A percentile compares a stretch with the other conserved stretches of the same genome.
Evolutionary conservation across 2,797 vertebrate species (phyloP).

Genomic region (Gadopsis bispinosus): DNA sequence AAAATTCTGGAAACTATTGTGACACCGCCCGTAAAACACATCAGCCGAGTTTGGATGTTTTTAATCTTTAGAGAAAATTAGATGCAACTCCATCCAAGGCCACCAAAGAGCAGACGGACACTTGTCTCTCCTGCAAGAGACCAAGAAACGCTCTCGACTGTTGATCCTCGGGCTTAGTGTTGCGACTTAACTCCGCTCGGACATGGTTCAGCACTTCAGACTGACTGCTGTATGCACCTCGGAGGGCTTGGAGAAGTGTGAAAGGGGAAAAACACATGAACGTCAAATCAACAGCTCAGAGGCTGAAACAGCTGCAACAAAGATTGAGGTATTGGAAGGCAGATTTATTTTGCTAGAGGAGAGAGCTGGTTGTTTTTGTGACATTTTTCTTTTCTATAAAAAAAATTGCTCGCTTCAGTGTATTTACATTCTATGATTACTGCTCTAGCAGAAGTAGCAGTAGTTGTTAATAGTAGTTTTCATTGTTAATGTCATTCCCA

Average conservation of each 20-base stretch:
- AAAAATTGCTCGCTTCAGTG: background rate
- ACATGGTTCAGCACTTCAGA: constrained; percentile 70
- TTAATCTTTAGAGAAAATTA: constrained; percentile 32
- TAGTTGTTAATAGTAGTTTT: background rate
- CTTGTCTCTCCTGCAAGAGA: constrained; percentile 27
- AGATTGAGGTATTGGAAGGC: background rate
- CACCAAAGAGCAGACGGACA: constrained; percentile 53
- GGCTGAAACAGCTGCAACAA: constrained; percentile 3
- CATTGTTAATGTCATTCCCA: background rate
- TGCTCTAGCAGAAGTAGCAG: background rate
- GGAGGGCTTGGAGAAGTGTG: constrained; percentile 21
- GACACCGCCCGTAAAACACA: background rate
- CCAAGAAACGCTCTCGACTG: constrained; percentile 46
- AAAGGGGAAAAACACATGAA: constrained; percentile 23
- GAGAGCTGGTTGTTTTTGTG: background rate
- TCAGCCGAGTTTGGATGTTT: constrained; percentile 13
- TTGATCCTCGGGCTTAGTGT: constrained; percentile 34
- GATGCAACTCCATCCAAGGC: background rate
- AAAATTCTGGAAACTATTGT: constrained; percentile 27
- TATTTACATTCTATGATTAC: background rate
- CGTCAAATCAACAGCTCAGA: constrained; percentile 10
- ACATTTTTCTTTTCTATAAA: constrained; percentile 13
- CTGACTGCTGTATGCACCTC: constrained; percentile 37
- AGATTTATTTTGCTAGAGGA: constrained; percentile 8
- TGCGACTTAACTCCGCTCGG: constrained; percentile 47